phyloP scores from a whole-genome alignment of 2,797 vertebrate species.

The Gobio occitaniae region DNA sequence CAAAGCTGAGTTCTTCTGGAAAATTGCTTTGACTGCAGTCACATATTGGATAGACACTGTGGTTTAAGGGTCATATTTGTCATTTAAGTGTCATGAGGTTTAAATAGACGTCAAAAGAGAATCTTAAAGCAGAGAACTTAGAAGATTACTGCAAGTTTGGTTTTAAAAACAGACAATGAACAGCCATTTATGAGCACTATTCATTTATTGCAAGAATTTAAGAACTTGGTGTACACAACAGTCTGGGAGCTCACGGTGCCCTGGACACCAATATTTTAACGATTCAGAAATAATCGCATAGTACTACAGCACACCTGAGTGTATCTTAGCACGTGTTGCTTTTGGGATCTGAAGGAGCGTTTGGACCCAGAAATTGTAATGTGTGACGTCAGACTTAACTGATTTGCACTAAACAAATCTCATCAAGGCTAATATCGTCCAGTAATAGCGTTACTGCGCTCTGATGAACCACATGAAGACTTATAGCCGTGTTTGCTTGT shows the following conservation, averaged over 20 bases:
- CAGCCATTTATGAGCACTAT: not conserved
- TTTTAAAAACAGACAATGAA: not conserved
- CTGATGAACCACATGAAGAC: not conserved
- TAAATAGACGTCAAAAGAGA: not conserved
- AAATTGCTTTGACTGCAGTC: constrained; percentile 19
- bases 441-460: not conserved
- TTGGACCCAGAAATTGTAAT: not conserved
- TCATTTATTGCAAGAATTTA: not conserved
- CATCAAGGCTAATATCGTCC: not conserved
- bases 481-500: not conserved
- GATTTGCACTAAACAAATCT: not conserved
- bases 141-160: not conserved
- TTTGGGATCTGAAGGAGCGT: not conserved
- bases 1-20: constrained; percentile 26
- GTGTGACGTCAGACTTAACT: not conserved
- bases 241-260: not conserved
- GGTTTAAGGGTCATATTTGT: constrained; percentile 2
- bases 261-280: not conserved
- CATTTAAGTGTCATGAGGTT: not conserved
- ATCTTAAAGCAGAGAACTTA: not conserved
- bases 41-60: constrained; percentile 16
- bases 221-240: not conserved
- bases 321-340: not conserved
- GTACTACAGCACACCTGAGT: not conserved
- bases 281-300: not conserved